Percentiles rank a stretch among this genome's conserved stretches.
phyloP scores from a whole-genome alignment of 2,888 invertebrate species.

The Venustoraphidia nigricollis region DNA sequence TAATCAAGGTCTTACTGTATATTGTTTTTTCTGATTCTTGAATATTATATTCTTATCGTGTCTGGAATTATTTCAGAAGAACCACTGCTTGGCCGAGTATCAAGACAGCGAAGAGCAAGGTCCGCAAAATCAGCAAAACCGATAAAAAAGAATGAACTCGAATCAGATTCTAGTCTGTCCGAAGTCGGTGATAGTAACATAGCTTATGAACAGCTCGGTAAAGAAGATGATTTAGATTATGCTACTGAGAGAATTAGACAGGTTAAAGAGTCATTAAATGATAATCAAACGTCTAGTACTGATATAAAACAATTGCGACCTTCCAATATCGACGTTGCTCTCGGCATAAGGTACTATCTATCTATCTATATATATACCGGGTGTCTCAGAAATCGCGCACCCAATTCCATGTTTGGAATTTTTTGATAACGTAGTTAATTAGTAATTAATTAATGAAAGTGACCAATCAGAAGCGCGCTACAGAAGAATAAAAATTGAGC shows the following conservation, averaged over 20 bases:
- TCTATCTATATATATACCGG: no score
- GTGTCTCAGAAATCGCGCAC: no score
- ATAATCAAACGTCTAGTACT: slow-evolving; percentile 9
- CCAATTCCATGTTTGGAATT: no score
- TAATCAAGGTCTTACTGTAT: no score
- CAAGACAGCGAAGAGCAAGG: slow-evolving; percentile 48
- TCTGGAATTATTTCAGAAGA: slow-evolving; percentile 28
- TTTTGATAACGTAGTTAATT: no score
- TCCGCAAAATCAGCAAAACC: slow-evolving; percentile 35
- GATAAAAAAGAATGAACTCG: slow-evolving; percentile 21
- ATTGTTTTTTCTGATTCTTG: background rate
- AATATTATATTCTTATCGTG: background rate
- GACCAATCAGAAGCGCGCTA: no score
- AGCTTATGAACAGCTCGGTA: slow-evolving; percentile 3
- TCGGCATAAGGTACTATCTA: slow-evolving; percentile 9
- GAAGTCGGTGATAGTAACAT: slow-evolving; percentile 16
- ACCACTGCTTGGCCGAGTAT: slow-evolving; percentile 49
- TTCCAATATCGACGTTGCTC: slow-evolving; percentile 21
- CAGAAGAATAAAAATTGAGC: no score
- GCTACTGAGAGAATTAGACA: slow-evolving; percentile 21
- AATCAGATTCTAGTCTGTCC: slow-evolving; percentile 25
- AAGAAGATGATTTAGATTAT: slow-evolving; percentile 18
- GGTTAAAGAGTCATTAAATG: slow-evolving; percentile 19
- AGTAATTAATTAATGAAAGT: no score
- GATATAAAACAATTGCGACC: slow-evolving; percentile 18